Evolutionary conservation across 2,888 invertebrate species (phyloP).

Genomic region (Bimastos eiseni): DNA sequence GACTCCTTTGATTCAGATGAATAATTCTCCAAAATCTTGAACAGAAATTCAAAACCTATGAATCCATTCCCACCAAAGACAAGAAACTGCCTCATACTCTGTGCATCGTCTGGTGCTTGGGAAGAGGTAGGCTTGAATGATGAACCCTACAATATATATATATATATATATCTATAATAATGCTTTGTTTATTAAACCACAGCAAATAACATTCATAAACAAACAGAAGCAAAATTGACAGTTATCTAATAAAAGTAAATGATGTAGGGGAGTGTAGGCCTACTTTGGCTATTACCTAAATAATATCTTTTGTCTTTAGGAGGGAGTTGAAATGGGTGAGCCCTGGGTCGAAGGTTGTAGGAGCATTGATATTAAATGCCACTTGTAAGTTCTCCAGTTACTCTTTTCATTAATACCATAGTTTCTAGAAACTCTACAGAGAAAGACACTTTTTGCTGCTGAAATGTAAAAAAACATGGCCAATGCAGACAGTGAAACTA

Average conservation of each 20-base stretch:
- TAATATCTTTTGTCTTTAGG: too few species aligned
- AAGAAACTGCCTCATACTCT: background rate
- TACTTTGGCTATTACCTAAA: too few species aligned
- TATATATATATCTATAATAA: too few species aligned
- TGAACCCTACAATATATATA: background rate
- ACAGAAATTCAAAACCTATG: background rate
- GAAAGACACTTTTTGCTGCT: background rate
- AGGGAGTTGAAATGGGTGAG: too few species aligned
- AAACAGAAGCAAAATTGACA: too few species aligned
- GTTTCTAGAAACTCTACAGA: background rate
- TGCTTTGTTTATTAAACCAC: too few species aligned
- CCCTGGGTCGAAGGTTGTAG: too few species aligned
- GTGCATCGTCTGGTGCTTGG: background rate
- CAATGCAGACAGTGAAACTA: too few species aligned
- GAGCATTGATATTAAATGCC: background rate
- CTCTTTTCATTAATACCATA: background rate
- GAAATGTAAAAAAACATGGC: too few species aligned
- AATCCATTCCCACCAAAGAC: constrained; percentile 17
- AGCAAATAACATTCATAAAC: too few species aligned
- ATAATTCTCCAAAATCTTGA: background rate
- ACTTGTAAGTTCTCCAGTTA: background rate
- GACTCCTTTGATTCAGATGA: background rate
- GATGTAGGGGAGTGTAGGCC: too few species aligned
- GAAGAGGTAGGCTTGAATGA: background rate
- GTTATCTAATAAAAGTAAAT: too few species aligned